Base-by-base conservation (phyloP, 2,113 vertebrate species). In the Rynchops niger region DNA sequence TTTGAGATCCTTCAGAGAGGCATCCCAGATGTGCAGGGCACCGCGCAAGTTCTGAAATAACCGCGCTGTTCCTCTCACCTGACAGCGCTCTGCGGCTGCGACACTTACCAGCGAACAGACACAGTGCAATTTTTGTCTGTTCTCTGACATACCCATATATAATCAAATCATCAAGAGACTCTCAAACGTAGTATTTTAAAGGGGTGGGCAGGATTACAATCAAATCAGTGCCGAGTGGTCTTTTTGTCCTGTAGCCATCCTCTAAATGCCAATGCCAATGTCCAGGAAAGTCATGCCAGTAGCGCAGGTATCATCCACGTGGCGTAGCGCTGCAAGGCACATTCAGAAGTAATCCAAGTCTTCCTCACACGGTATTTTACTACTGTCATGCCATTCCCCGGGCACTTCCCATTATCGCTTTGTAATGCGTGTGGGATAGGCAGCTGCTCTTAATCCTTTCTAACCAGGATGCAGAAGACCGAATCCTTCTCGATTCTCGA, bases 261-360 rank as follows among this genome's bases (percentile, higher is more conserved):
- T 61, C n/a, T 9, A 19, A 72, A 61, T 4, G 15, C 19, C 38
- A 34, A 61, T 14, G 21, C 26, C 45, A 2, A 14, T 1, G 5
- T 22, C 63, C 58, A 13, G 13, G 40, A 36, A 13, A 65, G 17
- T 9, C 43, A 65, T 56, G 7, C 43, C 45, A 59, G 2, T 3
- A 14, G 22, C 1, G n/a, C 0, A 72, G 32, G 18, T 34, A n/a
- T 1, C 42, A 26, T 15, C 19, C 53, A n/a, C 0, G 1, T 27
- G 36, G n/a, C 59, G 63, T 4, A 45, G 20, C 5, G 11, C 45
- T 38, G 40, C 53, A 36, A 85, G 30, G n/a, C 38, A 66, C 25
- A 6, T 42, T 58, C 22, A 59, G 38, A 49, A 74, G 27, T 22
- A 69, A 79, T 12, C 25, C 50, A 69, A 45, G 22, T 5, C 36